Base-by-base conservation (phyloP, 64 coral and sea anemone species). In the Actinia equina region DNA sequence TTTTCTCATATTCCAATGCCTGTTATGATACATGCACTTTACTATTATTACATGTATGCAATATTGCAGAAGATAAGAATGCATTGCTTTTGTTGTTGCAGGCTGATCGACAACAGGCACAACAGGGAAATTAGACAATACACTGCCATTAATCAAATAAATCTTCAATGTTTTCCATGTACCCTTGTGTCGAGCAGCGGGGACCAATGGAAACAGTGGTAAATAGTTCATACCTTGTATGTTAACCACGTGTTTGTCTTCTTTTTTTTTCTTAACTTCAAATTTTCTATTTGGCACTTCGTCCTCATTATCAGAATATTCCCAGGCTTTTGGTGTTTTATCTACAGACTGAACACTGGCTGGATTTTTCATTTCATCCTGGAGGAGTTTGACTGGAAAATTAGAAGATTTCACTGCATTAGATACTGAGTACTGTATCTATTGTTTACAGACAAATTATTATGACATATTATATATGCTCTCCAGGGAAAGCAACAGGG, bases 221-320 rank as follows among this genome's bases (percentile, higher is more conserved):
- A 1, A 65, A 80, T 41, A 2, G 15, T 44, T 81, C 26, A 25
- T 57, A 82, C 80, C 44, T 52, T 51, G 44, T 10, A 51, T 37
- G 44, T 2, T 37, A n/a, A 52, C 4, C 3, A 52, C 80, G 13
- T 81, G 79, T 46, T 81, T 25, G 37, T 81, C 7, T 51, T 57
- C 80, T 23, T 82, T 18, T 15, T 82, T 17, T 18, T 85, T 85
- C 6, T 44, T 15, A 26, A 43, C 80, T 57, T 52, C 53, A 51
- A 82, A 42, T 53, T 17, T 53, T 27, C 52, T 23, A 8, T 85
- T 59, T 27, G 17, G 14, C 41, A 7, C 44, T 52, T 85, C 83
- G 61, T 85, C 83, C 44, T 85, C 83, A 44, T 85, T 85, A 58
- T 85, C 83, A 42, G 83, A 85, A 63, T 58, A 85, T 25, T 85